Percentiles rank a stretch among this genome's conserved stretches.
These are phyloP conservation scores for Lathronympha strigana DNA, from an alignment of 2,888 invertebrate species.

Conservation along the genomic window DNA sequence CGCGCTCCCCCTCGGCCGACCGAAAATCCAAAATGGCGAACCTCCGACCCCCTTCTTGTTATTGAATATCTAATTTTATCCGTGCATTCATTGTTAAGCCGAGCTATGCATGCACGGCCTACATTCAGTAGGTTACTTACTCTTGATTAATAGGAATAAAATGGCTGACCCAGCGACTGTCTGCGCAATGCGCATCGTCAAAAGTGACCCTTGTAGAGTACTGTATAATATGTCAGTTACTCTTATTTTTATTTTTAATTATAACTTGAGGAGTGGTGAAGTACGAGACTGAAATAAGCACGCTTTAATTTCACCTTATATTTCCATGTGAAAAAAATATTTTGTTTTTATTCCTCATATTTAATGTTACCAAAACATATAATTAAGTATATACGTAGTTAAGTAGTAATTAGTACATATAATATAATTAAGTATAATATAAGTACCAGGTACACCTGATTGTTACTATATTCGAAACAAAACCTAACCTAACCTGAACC, in stretches of 20 bases:
- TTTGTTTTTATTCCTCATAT: no score
- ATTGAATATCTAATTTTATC: slow-evolving; percentile 84
- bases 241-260: not conserved
- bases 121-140: slow-evolving; percentile 52
- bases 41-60: slow-evolving; percentile 77
- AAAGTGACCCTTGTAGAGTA: not conserved
- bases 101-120: slow-evolving; percentile 59
- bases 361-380: no score
- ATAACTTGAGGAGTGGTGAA: no score
- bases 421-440: no score
- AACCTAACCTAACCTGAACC: no score
- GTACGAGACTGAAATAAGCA: no score
- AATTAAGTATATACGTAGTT: no score
- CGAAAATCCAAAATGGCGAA: slow-evolving; percentile 80
- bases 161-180: not conserved
- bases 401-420: no score
- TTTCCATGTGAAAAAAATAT: no score
- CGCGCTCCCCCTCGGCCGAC: slow-evolving; percentile 73
- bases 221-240: not conserved
- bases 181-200: not conserved
- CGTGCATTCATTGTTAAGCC: slow-evolving; percentile 72
- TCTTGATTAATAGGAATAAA: not conserved
- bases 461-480: no score
- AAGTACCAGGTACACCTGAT: no score
- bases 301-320: no score